Base-by-base conservation (phyloP, 2,888 invertebrate species). In the Archaeoteleia sp. region DNA sequence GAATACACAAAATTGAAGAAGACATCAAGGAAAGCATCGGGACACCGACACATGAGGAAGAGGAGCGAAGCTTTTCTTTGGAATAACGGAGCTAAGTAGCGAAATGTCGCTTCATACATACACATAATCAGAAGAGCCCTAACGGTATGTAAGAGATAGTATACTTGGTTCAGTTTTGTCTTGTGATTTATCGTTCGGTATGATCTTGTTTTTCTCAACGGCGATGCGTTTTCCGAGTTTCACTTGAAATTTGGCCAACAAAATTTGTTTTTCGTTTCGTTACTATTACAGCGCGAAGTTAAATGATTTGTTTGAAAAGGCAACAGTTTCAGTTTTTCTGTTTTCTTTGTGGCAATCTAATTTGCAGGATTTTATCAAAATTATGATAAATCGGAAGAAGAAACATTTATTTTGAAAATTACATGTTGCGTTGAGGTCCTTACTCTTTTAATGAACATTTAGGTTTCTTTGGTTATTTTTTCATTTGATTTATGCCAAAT, bases 21-120 rank as follows among this genome's bases (percentile, higher is more conserved):
- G 34, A 34, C 54, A 70, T 66, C 70, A 73, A 66, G 58, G 71
- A 57, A 42, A n/a, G 32, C 37, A 48, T 32, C 25, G 12, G 17
- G 13, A 48, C 8, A 13, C 14, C 9, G 5, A 17, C 5, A 20
- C 20, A 9, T 6, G 27, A 12, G 8, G 15, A 12, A 53, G 40
- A 40, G 10, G 10, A 57, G 55, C 9, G 17, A 45, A 14, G 51
- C 53, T 66, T 53, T 60, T 58, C 37, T 53, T 17, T 54, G 27
- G 15, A 15, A 57, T 30, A 46, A 23, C 17, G 17, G 30, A 48
- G 54, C 17, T 51, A 42, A 58, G 23, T 60, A 55, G 43, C 54
- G 48, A 60, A 37, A 23, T 40, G 23, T 12, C 43, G 32, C 15
- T 49, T 25, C 29, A 43, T 57, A 9, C 32, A 32, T 57, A 46